Conservation (phyloP, 2,888 invertebrate genomes). For the Strigamia maritima region DNA sequence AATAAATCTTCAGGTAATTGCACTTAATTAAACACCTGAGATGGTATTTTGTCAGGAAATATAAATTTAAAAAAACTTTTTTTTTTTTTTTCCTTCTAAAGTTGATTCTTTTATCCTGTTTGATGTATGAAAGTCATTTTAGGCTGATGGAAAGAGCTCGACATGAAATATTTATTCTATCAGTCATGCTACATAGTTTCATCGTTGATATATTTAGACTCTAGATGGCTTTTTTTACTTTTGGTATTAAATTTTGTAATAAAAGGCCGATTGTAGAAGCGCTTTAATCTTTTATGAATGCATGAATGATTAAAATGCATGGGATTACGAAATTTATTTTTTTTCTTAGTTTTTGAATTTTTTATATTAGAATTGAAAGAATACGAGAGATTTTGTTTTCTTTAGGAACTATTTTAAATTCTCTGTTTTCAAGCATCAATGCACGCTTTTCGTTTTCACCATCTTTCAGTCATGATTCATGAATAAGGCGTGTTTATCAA, state of each 20-base stretch:
- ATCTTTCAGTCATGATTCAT: not conserved
- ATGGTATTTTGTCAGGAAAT: not conserved
- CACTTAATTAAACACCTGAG: not conserved
- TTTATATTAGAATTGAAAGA: too few species aligned
- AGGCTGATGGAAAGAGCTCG: not conserved
- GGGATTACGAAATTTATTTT: too few species aligned
- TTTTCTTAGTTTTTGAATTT: too few species aligned
- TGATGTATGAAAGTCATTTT: not conserved
- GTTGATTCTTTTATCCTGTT: not conserved
- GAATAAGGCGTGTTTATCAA: not conserved
- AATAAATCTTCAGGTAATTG: not conserved
- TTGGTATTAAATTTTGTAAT: not conserved
- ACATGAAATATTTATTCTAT: conserved; percentile 1
- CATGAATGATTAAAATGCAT: too few species aligned
- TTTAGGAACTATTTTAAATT: not conserved
- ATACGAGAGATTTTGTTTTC: too few species aligned
- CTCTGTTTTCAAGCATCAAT: not conserved
- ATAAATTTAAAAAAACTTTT: too few species aligned
- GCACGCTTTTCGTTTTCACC: not conserved
- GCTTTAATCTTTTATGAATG: too few species aligned
- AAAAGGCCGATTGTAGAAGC: too few species aligned
- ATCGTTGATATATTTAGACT: not conserved
- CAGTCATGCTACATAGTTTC: not conserved
- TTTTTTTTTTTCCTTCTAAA: not conserved
- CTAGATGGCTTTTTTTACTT: not conserved